Base-by-base conservation (phyloP, 2,113 vertebrate species). In the Bothrops jararaca region DNA sequence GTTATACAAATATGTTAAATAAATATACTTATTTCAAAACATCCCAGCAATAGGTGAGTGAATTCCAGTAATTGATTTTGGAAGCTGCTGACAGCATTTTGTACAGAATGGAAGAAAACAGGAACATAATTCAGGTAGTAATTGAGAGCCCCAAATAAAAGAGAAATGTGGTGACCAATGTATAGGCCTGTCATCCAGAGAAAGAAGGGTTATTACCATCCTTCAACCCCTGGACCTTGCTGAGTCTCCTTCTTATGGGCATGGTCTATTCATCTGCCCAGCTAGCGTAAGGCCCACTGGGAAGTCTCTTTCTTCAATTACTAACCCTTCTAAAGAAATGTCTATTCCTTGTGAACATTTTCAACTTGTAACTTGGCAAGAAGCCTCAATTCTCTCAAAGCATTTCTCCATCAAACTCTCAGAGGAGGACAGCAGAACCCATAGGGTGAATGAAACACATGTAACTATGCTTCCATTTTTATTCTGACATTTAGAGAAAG, bases 401-500 rank as follows among this genome's bases (percentile, higher is more conserved):
- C 6, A 52, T 85, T 85, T 74, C 87, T 48, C 80, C 85, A 80
- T 56, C 90, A 94, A 95, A 94, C 58, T 0, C 64, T 89, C 90
- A 29, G 0, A 54, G 88, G 92, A 93, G 89, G 58, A 89, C 54
- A 94, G 91, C 80, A 93, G 85, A 56, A 56, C 64, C 92, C 39
- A 23, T 1, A 90, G 89, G 13, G 90, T 42, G 54, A 95, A 94
- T 64, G 86, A 94, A 22, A n/a, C n/a, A 52, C 54, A 48, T 94
- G 89, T 53, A 52, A 60, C 74, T 23, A 5, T 39, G 86, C 87
- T 94, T 56, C 54, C 58, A 89, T 42, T 93, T 95, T 94, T 54
- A 95, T 93, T 54, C 39, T 93, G 94, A 92, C 90, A 88, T 95
- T 96, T 95, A 53, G 94, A 85, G 52, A 94, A 92, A 94, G 26